Percentiles rank a stretch among this genome's conserved stretches.
Evolutionary conservation across 2,888 invertebrate species (phyloP).

Genomic region (Drosophila prolongata): DNA sequence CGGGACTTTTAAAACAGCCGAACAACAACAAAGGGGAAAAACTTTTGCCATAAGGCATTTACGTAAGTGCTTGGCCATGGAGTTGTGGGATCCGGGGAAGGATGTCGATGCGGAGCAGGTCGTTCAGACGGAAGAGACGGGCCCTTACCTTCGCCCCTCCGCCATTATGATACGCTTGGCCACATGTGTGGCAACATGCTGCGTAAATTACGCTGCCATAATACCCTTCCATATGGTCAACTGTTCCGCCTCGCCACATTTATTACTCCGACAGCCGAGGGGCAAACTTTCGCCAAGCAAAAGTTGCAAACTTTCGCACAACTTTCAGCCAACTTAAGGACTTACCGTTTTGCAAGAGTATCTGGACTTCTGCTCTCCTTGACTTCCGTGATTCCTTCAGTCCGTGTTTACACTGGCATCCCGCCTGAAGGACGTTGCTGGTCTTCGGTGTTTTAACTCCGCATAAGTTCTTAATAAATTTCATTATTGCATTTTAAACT

Average conservation of each 20-base stretch:
- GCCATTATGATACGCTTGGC: conserved; percentile 40
- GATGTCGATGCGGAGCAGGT: conserved; percentile 6
- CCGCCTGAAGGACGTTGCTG: conserved; percentile 27
- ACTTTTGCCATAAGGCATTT: conserved; percentile 51
- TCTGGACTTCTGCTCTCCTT: conserved; percentile 29
- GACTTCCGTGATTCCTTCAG: conserved; percentile 4
- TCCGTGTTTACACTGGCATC: conserved; percentile 4
- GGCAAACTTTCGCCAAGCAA: conserved; percentile 12
- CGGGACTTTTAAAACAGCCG: conserved; percentile 60
- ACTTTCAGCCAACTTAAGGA: conserved; percentile 31
- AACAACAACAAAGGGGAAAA: conserved; percentile 50
- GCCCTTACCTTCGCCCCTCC: conserved; percentile 22
- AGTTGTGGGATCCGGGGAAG: conserved; percentile 12
- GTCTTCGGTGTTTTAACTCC: conserved; percentile 54
- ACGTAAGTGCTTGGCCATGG: conserved; percentile 46
- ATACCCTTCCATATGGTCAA: conserved; percentile 46
- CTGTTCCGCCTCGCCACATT: conserved; percentile 37
- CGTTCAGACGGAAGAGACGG: conserved; percentile 22
- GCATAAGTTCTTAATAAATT: conserved; percentile 63
- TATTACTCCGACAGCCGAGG: conserved; percentile 20
- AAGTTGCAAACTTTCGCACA: conserved; percentile 37
- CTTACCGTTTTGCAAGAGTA: conserved; percentile 35
- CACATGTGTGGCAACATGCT: conserved; percentile 57
- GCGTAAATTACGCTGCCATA: conserved; percentile 51
- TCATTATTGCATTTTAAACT: conserved; percentile 58